These are phyloP conservation scores for Nematopogon swammerdamellus DNA, from an alignment of 2,888 invertebrate species.

Conservation along the genomic window DNA sequence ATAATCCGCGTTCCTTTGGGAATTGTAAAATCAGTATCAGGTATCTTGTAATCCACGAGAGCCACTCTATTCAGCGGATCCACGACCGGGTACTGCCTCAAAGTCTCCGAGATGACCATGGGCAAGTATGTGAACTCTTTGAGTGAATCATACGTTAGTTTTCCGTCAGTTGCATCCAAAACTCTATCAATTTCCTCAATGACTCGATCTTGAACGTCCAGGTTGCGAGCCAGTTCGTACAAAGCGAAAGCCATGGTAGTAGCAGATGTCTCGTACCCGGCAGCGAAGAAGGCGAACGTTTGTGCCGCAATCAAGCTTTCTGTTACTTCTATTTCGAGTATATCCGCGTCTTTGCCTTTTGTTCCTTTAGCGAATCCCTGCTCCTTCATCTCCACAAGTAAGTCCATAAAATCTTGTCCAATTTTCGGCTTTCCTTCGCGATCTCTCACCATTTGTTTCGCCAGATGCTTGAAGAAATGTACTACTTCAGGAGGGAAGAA, in stretches of 20 bases:
- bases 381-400: conserved; percentile 13
- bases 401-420: background rate
- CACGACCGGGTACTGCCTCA: conserved; percentile 38
- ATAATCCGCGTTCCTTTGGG: conserved; percentile 15
- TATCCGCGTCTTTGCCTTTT: conserved; percentile 11
- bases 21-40: conserved; percentile 20
- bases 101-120: conserved; percentile 32
- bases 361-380: conserved; percentile 15
- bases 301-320: conserved; percentile 21
- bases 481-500: conserved; percentile 4
- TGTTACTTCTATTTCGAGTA: conserved; percentile 13
- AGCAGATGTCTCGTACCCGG: conserved; percentile 36
- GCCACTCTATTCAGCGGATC: conserved; percentile 27
- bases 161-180: conserved; percentile 19
- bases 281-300: conserved; percentile 26
- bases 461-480: background rate
- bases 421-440: background rate
- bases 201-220: conserved; percentile 25
- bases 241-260: conserved; percentile 24
- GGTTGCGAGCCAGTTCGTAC: conserved; percentile 27
- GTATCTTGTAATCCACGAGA: conserved; percentile 21
- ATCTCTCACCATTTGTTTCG: background rate
- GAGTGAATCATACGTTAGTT: conserved; percentile 30
- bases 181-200: conserved; percentile 23
- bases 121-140: conserved; percentile 32